A percentile compares a stretch with the other conserved stretches of the same genome.
Conservation (phyloP, 2,113 vertebrate species). For the Sander lucioperca region DNA sequence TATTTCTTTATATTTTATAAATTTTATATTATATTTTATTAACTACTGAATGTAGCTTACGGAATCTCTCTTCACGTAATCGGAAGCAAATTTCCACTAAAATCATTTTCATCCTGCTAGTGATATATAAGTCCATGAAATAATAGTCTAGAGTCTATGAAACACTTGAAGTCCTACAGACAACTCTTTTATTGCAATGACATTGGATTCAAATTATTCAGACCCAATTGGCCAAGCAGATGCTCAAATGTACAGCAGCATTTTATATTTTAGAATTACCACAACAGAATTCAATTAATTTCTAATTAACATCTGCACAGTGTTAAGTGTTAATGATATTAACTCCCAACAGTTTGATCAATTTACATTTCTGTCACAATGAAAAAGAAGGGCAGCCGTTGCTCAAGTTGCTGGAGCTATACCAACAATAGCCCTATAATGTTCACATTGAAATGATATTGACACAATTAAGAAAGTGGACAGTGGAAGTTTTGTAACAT, state of each 20-base stretch:
- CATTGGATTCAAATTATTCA: slow-evolving; percentile 9
- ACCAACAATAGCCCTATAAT: slow-evolving; percentile 10
- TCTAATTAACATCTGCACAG: slow-evolving; percentile 63
- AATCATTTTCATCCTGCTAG: not conserved
- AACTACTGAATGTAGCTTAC: slow-evolving; percentile 6
- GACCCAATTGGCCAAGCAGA: not conserved
- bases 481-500: slow-evolving; percentile 45
- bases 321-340: slow-evolving; percentile 47
- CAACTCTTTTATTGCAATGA: slow-evolving; percentile 13
- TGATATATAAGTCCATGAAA: slow-evolving; percentile 16
- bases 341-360: slow-evolving; percentile 52
- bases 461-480: slow-evolving; percentile 61
- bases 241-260: slow-evolving; percentile 16
- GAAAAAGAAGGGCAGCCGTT: not conserved
- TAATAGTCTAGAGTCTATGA: slow-evolving; percentile 1
- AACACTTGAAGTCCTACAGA: slow-evolving; percentile 27
- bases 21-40: no score
- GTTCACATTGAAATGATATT: slow-evolving; percentile 54
- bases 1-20: not conserved
- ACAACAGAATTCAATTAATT: slow-evolving; percentile 50
- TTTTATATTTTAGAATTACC: slow-evolving; percentile 40
- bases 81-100: slow-evolving; percentile 8
- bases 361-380: slow-evolving; percentile 35
- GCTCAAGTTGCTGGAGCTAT: not conserved
- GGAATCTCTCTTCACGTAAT: not conserved